Conservation (phyloP, 2,113 vertebrate genomes). For the Rhipidura dahli region DNA sequence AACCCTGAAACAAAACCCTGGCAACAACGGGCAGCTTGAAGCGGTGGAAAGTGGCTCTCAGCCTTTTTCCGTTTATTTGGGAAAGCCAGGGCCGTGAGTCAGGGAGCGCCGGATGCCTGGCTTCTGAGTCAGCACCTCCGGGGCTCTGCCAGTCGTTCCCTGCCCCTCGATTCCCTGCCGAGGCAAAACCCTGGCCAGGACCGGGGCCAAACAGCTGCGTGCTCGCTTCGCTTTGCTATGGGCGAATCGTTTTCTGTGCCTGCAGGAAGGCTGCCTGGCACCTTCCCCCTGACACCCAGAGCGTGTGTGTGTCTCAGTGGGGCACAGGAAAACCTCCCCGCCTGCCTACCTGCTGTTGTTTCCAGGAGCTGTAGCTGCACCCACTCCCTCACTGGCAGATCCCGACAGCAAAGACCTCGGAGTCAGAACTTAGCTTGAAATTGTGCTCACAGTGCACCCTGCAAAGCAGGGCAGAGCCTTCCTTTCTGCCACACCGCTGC, state of each 20-base stretch:
- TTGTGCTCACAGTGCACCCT: neutral
- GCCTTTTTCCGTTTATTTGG: neutral
- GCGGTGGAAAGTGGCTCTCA: neutral
- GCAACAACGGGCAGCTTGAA: neutral
- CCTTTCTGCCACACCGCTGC: neutral
- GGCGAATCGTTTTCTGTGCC: neutral
- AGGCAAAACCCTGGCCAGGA: neutral
- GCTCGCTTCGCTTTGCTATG: neutral
- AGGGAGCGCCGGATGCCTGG: neutral
- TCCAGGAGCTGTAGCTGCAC: neutral
- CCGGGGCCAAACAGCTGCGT: neutral
- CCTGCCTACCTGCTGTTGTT: neutral
- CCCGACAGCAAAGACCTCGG: neutral
- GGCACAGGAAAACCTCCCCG: neutral
- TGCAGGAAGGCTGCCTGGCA: neutral
- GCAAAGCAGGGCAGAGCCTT: neutral
- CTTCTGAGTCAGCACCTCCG: conserved; percentile 29
- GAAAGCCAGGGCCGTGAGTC: neutral
- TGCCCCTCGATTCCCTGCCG: neutral
- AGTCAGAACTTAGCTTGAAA: neutral
- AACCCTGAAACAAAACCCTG: neutral
- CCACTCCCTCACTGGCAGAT: neutral
- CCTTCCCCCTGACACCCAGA: neutral
- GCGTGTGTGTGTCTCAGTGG: neutral
- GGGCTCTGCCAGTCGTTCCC: neutral